These are phyloP conservation scores for Euschistus heros DNA, from an alignment of 1,140 invertebrate genomes.

Conservation along the genomic window DNA sequence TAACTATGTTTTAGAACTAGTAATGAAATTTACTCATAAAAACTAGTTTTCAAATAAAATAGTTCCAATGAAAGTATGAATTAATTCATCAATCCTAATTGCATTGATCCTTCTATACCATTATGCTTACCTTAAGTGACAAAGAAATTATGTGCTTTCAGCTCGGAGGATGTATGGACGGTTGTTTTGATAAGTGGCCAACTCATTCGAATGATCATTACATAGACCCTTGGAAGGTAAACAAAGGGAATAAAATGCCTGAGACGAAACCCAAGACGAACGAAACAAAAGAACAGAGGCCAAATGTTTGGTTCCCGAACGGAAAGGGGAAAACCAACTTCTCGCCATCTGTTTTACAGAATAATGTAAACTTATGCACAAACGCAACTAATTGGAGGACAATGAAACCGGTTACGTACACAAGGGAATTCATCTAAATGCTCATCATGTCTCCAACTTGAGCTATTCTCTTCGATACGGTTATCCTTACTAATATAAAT, in stretches of 20 bases:
- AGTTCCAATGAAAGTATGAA: too few relatives aligned
- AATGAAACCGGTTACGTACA: constrained; percentile 25
- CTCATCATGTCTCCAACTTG: too few relatives aligned
- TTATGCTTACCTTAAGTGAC: not conserved
- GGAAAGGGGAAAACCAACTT: constrained; percentile 5
- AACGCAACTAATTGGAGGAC: constrained; percentile 20
- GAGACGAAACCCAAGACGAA: not conserved
- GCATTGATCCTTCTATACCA: not conserved
- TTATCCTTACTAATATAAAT: too few relatives aligned
- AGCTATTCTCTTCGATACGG: too few relatives aligned
- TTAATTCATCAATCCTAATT: too few relatives aligned
- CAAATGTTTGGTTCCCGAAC: not conserved
- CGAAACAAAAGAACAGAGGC: not conserved
- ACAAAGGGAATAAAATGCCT: not conserved
- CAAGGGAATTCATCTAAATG: constrained; percentile 19
- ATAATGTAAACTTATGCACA: constrained; percentile 18
- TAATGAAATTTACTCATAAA: too few relatives aligned
- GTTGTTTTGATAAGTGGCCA: constrained; percentile 23
- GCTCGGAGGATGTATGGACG: constrained; percentile 20
- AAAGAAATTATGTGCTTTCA: constrained; percentile 8
- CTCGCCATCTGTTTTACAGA: constrained; percentile 11
- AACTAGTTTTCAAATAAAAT: too few relatives aligned
- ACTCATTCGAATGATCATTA: not conserved
- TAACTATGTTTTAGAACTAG: too few relatives aligned
- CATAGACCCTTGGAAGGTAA: constrained; percentile 1